Evolutionary conservation across 2,113 vertebrate genomes (phyloP).

Genomic region (Eudyptes chrysolophus): DNA sequence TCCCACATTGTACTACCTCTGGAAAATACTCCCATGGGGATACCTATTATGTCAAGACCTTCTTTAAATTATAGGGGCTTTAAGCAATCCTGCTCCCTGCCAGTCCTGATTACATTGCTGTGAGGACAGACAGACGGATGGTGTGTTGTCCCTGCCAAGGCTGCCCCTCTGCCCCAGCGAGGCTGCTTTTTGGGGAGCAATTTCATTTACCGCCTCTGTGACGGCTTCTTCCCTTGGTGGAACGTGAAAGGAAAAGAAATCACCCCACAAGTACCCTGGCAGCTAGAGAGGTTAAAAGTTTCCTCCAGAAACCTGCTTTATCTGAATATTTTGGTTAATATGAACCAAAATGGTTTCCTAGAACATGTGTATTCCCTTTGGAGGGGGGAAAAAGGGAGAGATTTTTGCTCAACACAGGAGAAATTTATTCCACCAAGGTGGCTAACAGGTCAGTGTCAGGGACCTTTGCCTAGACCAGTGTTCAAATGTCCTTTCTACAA

Average conservation of each 20-base stretch:
- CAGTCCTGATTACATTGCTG: background rate
- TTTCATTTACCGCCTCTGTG: background rate
- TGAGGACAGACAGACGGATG: background rate
- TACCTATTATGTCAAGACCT: background rate
- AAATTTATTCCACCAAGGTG: background rate
- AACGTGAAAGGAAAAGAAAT: background rate
- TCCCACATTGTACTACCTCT: background rate
- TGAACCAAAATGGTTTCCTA: background rate
- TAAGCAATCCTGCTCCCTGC: background rate
- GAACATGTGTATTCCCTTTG: background rate
- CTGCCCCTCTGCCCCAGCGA: background rate
- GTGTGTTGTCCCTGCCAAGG: background rate
- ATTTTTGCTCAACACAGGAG: background rate
- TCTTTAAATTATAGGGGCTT: background rate
- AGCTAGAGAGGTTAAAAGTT: background rate
- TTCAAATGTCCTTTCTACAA: background rate
- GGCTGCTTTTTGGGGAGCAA: background rate
- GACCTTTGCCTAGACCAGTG: background rate
- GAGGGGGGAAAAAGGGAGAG: accelerated
- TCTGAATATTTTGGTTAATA: background rate
- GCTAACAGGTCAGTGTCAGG: background rate
- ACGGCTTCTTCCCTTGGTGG: background rate
- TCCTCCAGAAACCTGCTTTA: background rate
- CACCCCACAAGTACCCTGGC: background rate
- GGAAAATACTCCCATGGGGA: background rate